Percentiles rank a stretch among this genome's conserved stretches.
Evolutionary conservation across 2,113 vertebrate species (phyloP).

Genomic region (Prochilodus magdalenae): DNA sequence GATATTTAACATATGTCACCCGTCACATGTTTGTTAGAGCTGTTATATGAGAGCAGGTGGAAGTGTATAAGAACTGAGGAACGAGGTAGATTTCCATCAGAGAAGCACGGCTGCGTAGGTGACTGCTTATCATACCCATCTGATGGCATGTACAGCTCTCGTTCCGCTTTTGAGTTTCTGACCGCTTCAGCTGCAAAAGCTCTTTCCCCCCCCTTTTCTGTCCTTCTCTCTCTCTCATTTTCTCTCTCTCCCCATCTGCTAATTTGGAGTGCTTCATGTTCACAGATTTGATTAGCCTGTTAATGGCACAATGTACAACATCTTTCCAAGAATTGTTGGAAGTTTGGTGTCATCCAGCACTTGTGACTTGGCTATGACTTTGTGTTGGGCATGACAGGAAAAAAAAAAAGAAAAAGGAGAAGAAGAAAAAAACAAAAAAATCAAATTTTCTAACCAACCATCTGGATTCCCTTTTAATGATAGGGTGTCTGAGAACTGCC

Average conservation of each 20-base stretch:
- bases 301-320: constrained; percentile 24
- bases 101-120: not conserved
- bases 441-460: constrained; percentile 15
- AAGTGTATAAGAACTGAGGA: constrained; percentile 5
- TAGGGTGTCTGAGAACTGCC: constrained; percentile 3
- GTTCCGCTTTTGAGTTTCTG: constrained; percentile 10
- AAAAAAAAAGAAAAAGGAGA: not conserved
- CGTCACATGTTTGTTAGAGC: not conserved
- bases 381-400: constrained; percentile 3
- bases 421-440: not conserved
- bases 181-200: constrained; percentile 34
- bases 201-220: constrained; percentile 19
- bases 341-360: constrained; percentile 25
- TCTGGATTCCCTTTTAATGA: constrained; percentile 11
- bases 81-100: not conserved
- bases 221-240: constrained; percentile 2
- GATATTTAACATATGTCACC: constrained; percentile 1
- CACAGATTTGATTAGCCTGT: constrained; percentile 29
- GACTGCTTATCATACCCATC: constrained; percentile 25
- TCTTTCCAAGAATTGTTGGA: constrained; percentile 30
- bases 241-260: constrained; percentile 21
- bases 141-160: constrained; percentile 30
- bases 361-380: constrained; percentile 29
- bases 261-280: constrained; percentile 27
- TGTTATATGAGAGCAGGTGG: not conserved